Base-by-base conservation (phyloP, 2,888 invertebrate genomes). In the Trichogramma dendrolimi region DNA sequence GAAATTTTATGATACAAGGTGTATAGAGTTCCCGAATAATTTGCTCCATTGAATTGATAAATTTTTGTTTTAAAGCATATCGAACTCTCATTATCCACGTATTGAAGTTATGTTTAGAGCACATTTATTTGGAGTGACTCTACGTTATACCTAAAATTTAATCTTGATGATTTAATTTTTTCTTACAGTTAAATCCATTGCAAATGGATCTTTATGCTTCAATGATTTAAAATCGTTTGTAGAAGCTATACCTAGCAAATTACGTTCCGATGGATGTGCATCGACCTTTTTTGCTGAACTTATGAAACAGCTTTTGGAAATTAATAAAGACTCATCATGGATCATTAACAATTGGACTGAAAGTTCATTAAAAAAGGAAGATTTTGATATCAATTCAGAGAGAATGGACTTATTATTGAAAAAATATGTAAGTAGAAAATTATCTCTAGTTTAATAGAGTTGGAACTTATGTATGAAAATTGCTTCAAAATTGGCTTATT, bases 281-380 rank as follows among this genome's bases (percentile, higher is more conserved):
- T 74, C 77, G 42, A 81, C 80, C 71, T 80, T 90, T 62, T 78
- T 89, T 64, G 83, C 84, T 52, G 82, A 83, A 61, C 77, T 87
- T 60, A 80, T 90, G 65, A 80, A 81, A 48, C 81, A 84, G 71
- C 81, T 88, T 69, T 80, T 84, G 53, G 78, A 80, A 66, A 84
- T 85, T 71, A 84, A 86, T 71, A 84, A 86, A 69, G 84, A 84
- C 55, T 81, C 83, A 5, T 81, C 80, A 67, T 85, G 83, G 75
- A 79, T 85, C 10, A 79, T 80, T 55, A 76, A 75, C 51, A 78
- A 82, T 71, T 87, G 86, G 87, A 80, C 80, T 61, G 78, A 79
- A 67, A 83, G 82, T 55, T 81, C 81, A 61, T 75, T 86, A 58
- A 78, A 80, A 64, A 82, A 85, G 78, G 76, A 76, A 42, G 82